A percentile compares a stretch with the other conserved stretches of the same genome.
Evolutionary conservation across 2,888 invertebrate genomes (phyloP).

Genomic region (Ischnura elegans): DNA sequence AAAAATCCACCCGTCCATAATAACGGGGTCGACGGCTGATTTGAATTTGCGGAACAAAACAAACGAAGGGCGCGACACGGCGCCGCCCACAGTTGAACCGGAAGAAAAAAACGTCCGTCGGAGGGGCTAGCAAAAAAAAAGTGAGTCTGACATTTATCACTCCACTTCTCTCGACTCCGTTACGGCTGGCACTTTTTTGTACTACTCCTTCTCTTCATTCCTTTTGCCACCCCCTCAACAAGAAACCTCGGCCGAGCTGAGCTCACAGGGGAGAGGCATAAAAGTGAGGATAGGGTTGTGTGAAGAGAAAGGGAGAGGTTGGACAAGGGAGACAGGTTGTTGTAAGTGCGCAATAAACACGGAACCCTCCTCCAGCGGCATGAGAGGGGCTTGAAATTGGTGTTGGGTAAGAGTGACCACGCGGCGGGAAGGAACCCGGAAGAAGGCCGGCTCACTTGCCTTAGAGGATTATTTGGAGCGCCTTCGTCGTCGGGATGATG

Average conservation of each 20-base stretch:
- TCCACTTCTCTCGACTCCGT: not conserved
- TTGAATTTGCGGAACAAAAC: conserved; percentile 39
- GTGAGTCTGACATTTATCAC: conserved; percentile 7
- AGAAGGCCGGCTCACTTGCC: not conserved
- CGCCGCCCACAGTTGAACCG: conserved; percentile 40
- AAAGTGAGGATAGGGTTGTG: not conserved
- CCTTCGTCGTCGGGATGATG: no score
- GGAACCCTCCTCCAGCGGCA: not conserved
- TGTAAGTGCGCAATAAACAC: conserved; percentile 39
- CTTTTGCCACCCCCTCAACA: not conserved
- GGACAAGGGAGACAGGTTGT: not conserved
- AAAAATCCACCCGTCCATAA: conserved; percentile 7
- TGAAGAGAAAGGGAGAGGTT: not conserved
- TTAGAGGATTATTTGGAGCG: not conserved
- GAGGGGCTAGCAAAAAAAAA: conserved; percentile 37
- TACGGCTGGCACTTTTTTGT: not conserved
- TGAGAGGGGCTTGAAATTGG: not conserved
- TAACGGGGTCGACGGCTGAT: conserved; percentile 49
- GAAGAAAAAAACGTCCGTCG: not conserved
- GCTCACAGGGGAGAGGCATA: conserved; percentile 29
- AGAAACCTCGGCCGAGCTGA: not conserved
- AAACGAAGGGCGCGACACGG: conserved; percentile 24
- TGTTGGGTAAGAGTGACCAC: not conserved
- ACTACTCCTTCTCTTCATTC: not conserved
- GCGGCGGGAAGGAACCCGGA: conserved; percentile 35